Base-by-base conservation (phyloP, 2,888 invertebrate species). In the Heliconius ethilla region DNA sequence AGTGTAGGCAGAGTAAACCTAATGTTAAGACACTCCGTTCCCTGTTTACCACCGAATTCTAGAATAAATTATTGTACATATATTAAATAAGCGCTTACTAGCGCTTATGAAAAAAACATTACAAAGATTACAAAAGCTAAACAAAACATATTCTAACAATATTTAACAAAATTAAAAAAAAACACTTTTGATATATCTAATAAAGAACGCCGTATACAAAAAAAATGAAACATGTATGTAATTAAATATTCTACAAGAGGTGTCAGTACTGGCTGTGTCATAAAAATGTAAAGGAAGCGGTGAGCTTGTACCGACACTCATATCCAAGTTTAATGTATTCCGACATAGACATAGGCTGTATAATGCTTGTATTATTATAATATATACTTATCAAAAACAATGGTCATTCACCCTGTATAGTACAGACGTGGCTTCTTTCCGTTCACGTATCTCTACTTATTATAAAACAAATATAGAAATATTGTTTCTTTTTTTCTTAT, bases 311-410 rank as follows among this genome's bases (percentile, higher is more conserved):
- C 75, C 81, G 81, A 82, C 82, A 82, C 80, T 81, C 81, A 81
- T 88, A 90, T 89, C 86, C 83, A 87, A 87, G 85, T 87, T 85
- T 90, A 91, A 91, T 90, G 85, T 91, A 92, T 91, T 90, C 91
- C 87, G 86, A 85, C 87, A 87, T 86, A 87, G 86, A 85, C 87
- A 87, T 86, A 87, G 87, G 85, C 87, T 87, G 89, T 92, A 92
- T 91, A 92, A 89, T 92, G 90, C 89, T 85, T 87, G 89, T 87
- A 88, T 91, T 92, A 92, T 91, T 92, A 92, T 90, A 92, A 92
- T 92, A 89, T 89, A 89, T 91, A 92, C 91, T 89, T 89, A 69
- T 33, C 87, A 89, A 88, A 88, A 90, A 86, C 86, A 85, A 83
- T 90, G 93, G 91, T 92, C 93, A 85, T 92, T 93, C 89, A 93